Evolutionary conservation across 2,888 invertebrate genomes (phyloP).

Genomic region (Meliscaeva auricollis): DNA sequence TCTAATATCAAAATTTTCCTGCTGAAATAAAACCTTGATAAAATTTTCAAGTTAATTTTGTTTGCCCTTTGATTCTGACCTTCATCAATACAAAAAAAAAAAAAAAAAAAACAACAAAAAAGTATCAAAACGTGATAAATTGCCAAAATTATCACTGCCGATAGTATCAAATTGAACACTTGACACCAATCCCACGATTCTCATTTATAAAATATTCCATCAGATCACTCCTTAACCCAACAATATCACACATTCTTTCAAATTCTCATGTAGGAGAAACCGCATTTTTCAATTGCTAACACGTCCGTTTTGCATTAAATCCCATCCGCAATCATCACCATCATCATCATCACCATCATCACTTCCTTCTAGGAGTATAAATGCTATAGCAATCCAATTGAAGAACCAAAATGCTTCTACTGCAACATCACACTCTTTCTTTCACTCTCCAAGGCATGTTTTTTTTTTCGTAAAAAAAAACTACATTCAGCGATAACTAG

Average conservation of each 20-base stretch:
- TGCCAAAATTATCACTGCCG: too few species aligned
- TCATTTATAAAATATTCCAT: constrained; percentile 14
- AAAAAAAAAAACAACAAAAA: too few species aligned
- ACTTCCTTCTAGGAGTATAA: neutral
- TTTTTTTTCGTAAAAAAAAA: constrained; percentile 31
- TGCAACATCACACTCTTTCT: neutral
- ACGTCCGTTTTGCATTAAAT: constrained; percentile 42
- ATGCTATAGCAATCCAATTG: constrained; percentile 17
- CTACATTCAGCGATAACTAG: neutral
- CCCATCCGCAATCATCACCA: constrained; percentile 40
- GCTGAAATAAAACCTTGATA: too few species aligned
- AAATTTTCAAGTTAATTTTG: too few species aligned
- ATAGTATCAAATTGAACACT: neutral
- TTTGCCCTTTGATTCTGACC: too few species aligned
- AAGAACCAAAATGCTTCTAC: neutral
- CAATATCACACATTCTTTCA: neutral
- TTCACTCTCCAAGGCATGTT: constrained; percentile 22
- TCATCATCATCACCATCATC: constrained; percentile 4
- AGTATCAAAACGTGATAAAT: neutral
- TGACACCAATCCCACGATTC: neutral
- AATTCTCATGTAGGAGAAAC: neutral
- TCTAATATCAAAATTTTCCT: too few species aligned
- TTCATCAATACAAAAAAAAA: too few species aligned
- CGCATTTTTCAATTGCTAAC: constrained; percentile 34
- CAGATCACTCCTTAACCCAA: neutral